Base-by-base conservation (phyloP, 1,140 invertebrate species). In the Leptinotarsa undecemlineata region DNA sequence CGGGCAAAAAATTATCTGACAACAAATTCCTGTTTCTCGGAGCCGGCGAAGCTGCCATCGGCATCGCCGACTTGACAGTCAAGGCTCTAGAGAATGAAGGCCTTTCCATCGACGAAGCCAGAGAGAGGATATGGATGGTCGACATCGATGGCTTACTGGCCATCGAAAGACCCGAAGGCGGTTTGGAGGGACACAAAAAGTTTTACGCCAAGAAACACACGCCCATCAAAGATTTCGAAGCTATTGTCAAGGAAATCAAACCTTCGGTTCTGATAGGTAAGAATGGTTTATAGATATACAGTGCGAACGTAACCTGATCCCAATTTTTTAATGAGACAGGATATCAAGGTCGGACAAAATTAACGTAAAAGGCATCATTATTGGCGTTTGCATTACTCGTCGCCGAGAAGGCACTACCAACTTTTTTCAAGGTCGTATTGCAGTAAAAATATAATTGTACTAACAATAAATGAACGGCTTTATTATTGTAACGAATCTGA, bases 1-100 rank as follows among this genome's bases (percentile, higher is more conserved):
- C 95, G 0, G 90, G 90, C 51, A 92, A 91, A 72, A 92, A 90
- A 74, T 90, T 98, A 60, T 88, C 88, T 13, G 93, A 98, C 26
- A 92, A 96, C 80, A 94, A 90, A 74, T 94, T 95, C 83, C 88
- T 98, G 19, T 98, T 98, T 85, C 89, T 96, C 26, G 97, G 97
- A 21, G 97, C 97, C 77, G 97, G 97, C 71, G 95, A 95, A 86
- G 23, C 61, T 1, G 61, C 62, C n/a, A 67, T 61, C 14, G 71
- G 71, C 47, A 72, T 72, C n/a, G 71, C 71, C 17, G 71, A 72
- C 23, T 87, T 98, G 33, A 92, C 94, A 60, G 94, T 95, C 0
- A 92, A 93, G 81, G 95, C 95, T 1, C 93, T 98, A 93, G 89
- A 94, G 72, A 88, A 90, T 14, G 95, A 97, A 80, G 96, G 96